Evolutionary conservation across 1,140 invertebrate species (phyloP).

Genomic region (Nephila pilipes): DNA sequence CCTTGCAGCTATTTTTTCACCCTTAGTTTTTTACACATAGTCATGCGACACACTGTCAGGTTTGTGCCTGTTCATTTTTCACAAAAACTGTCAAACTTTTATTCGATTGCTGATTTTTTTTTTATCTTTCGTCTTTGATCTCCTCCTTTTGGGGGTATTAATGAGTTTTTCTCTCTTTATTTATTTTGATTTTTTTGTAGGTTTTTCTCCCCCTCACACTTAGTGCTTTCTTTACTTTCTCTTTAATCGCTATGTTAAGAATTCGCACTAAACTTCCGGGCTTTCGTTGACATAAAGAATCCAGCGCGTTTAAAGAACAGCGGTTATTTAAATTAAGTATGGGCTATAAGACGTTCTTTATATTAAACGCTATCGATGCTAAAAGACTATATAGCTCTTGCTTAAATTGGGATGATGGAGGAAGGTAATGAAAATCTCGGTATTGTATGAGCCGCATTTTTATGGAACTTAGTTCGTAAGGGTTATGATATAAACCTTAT

Average conservation of each 20-base stretch:
- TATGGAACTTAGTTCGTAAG: constrained; percentile 27
- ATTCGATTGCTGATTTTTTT: constrained; percentile 74
- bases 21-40: constrained; percentile 59
- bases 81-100: constrained; percentile 77
- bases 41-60: constrained; percentile 73
- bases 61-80: constrained; percentile 75
- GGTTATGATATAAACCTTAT: not conserved
- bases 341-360: constrained; percentile 59
- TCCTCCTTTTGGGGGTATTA: constrained; percentile 76
- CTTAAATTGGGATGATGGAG: constrained; percentile 42
- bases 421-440: constrained; percentile 61
- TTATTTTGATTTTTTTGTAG: constrained; percentile 51
- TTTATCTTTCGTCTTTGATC: constrained; percentile 72
- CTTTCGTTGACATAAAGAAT: constrained; percentile 61
- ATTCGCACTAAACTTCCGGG: constrained; percentile 73
- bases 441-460: constrained; percentile 2
- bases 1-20: constrained; percentile 68
- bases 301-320: constrained; percentile 48
- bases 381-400: constrained; percentile 35
- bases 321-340: constrained; percentile 74
- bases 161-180: constrained; percentile 70
- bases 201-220: constrained; percentile 20
- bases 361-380: constrained; percentile 9
- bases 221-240: constrained; percentile 37
- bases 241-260: constrained; percentile 75